phyloP scores from a whole-genome alignment of 2,888 invertebrate genomes.

The Rhagonycha fulva region DNA sequence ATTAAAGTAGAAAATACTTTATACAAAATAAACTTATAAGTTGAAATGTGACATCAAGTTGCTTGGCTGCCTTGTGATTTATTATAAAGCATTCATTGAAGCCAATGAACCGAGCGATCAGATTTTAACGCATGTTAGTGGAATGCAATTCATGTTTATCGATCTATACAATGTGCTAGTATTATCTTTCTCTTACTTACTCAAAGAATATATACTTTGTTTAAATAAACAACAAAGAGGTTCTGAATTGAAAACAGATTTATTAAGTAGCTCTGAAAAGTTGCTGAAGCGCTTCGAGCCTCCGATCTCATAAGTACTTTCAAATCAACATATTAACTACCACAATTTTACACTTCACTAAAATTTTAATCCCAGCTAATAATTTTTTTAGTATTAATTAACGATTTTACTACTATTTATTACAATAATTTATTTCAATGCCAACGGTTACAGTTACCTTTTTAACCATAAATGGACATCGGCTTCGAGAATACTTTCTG shows the following conservation, averaged over 20 bases:
- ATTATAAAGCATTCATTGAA: constrained; percentile 51
- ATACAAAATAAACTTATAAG: constrained; percentile 22
- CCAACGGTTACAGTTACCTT: background rate
- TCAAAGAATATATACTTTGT: background rate
- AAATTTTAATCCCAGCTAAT: constrained; percentile 10
- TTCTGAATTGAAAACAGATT: constrained; percentile 10
- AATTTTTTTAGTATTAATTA: background rate
- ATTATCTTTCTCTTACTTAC: constrained; percentile 21
- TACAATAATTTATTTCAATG: background rate
- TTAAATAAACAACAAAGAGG: constrained; percentile 21
- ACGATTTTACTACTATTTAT: background rate
- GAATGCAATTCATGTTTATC: constrained; percentile 35
- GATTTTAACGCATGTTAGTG: constrained; percentile 49
- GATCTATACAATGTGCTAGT: constrained; percentile 18
- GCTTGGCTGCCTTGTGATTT: constrained; percentile 44
- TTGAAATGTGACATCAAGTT: constrained; percentile 32
- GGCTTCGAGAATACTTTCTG: background rate
- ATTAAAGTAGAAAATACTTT: background rate
- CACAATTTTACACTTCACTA: constrained; percentile 34
- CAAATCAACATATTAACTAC: constrained; percentile 27
- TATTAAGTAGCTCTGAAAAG: constrained; percentile 18
- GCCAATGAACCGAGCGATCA: constrained; percentile 53
- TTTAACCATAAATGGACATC: background rate
- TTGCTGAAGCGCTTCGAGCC: constrained; percentile 12
- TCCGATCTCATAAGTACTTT: constrained; percentile 24